Conservation (phyloP, 2,113 vertebrate species). For the Boulengeromyrus knoepffleri region DNA sequence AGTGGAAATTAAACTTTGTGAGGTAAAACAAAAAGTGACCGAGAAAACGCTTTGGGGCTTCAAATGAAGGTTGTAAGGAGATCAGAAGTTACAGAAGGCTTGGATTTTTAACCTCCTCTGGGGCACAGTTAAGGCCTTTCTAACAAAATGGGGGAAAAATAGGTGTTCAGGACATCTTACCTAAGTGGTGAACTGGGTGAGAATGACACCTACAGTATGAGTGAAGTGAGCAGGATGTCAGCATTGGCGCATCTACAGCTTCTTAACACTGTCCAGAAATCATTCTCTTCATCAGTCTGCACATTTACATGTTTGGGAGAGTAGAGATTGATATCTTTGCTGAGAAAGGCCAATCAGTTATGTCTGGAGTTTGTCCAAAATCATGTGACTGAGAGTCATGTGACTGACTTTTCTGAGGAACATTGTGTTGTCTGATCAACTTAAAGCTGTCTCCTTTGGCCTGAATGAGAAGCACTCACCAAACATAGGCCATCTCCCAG, state of each 20-base stretch:
- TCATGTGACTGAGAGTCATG: neutral
- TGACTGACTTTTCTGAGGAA: neutral
- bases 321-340: neutral
- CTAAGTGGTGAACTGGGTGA: neutral
- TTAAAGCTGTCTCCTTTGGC: neutral
- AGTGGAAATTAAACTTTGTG: neutral
- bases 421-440: neutral
- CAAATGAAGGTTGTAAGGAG: neutral
- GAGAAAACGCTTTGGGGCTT: neutral
- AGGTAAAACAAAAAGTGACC: neutral
- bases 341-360: neutral
- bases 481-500: neutral
- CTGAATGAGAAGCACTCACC: neutral
- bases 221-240: neutral
- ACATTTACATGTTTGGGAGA: neutral
- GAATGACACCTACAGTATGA: neutral
- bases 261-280: neutral
- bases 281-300: neutral
- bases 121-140: neutral
- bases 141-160: neutral
- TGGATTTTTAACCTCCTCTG: neutral
- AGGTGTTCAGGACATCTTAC: neutral
- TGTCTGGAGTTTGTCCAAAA: neutral
- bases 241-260: neutral
- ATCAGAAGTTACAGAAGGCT: neutral